These are phyloP conservation scores for Bagarius yarrelli DNA, from an alignment of 2,113 vertebrate species.

Conservation along the genomic window DNA sequence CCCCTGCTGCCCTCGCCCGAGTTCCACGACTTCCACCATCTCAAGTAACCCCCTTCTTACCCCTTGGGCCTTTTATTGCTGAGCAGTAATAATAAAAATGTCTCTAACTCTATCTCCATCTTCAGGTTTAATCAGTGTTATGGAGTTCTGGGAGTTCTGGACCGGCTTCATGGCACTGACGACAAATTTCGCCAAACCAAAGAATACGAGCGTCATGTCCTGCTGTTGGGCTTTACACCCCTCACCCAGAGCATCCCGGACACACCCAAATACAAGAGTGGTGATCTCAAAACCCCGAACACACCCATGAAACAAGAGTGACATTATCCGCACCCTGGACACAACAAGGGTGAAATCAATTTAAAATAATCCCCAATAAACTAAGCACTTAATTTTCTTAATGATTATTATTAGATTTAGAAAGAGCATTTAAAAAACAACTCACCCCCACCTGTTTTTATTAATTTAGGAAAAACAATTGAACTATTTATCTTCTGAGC, in stretches of 20 bases:
- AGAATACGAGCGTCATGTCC: constrained; percentile 78
- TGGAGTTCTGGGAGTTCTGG: constrained; percentile 85
- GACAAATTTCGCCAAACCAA: constrained; percentile 77
- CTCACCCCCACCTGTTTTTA: background rate
- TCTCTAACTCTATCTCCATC: background rate
- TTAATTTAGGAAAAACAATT: no score
- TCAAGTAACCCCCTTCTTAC: constrained; percentile 73
- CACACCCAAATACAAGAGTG: constrained; percentile 59
- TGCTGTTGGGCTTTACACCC: constrained; percentile 81
- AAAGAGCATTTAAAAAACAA: background rate
- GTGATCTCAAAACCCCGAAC: no score
- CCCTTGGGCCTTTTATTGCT: no score
- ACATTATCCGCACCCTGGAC: background rate
- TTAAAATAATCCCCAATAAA: background rate
- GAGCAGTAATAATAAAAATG: background rate
- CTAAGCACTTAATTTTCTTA: background rate
- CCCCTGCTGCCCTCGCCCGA: constrained; percentile 90
- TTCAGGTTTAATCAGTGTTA: constrained; percentile 91
- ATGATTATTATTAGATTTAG: background rate
- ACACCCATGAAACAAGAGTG: background rate
- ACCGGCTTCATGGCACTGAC: constrained; percentile 87
- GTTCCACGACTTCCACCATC: constrained; percentile 95
- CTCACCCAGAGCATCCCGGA: constrained; percentile 84
- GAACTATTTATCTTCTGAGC: no score
- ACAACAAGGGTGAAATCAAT: background rate